Base-by-base conservation (phyloP, 2,797 vertebrate genomes). In the Rhinella marina region DNA sequence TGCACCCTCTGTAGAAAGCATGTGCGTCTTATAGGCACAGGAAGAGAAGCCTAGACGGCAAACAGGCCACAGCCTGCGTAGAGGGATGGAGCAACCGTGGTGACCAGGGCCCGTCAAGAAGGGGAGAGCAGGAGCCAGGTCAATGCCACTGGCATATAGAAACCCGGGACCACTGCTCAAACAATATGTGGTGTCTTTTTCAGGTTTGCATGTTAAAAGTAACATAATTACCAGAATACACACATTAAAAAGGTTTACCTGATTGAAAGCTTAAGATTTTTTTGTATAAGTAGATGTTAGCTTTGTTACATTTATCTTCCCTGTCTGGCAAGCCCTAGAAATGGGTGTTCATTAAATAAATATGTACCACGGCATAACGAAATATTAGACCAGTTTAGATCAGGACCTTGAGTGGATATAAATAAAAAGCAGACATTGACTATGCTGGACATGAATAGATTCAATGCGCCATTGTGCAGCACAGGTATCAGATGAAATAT, bases 391-490 rank as follows among this genome's bases (percentile, higher is more conserved):
- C 21, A 19, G 41, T 62, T 23, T 56, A 78, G 52, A 57, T 78
- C 9, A 48, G 16, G 52, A 59, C 68, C 52, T 62, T 50, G 59
- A 57, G 41, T 50, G 41, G 75, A 85, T 17, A 27, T 13, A 85
- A 85, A 85, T 85, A 62, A 64, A 62, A 84, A 85, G 57, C 83
- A 86, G 77, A 81, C 86, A 61, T 13, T 11, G 78, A 19, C 12
- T 81, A 50, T 81, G n/a, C 17, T 12, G 77, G 29, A 80, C 78
- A 61, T 79, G 59, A 50, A 73, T 21, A 27, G 29, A 14, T 64
- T 82, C 80, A 87, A 82, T 82, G 70, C 54, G 14, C 68, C 54
- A 87, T 82, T 75, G 79, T 82, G 57, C 16, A 17, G 41, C 14
- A 81, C 11, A 81, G 79, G 68, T 75, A 68, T 81, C n/a, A 50